Evolutionary conservation across 2,113 vertebrate species (phyloP), one percentile per base, ranked within the genome.

Genomic region (Misgurnus mizolepis): DNA sequence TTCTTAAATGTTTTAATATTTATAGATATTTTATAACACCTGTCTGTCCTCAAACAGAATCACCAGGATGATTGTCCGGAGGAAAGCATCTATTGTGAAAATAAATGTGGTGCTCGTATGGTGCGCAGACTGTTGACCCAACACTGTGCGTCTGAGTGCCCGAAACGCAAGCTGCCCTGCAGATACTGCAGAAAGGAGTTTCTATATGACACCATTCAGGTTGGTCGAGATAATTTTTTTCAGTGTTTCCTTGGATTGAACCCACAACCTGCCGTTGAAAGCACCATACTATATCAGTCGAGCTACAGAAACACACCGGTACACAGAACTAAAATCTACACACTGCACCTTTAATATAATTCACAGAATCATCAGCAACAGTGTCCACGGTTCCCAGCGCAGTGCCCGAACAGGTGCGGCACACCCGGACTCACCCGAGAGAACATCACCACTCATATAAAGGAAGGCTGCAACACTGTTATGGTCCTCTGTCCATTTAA

Each of bases 21-120:
- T 17, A 56, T 56, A 2, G 4, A 56, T 56, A 53, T 17, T 76
- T 10, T 7, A 6, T 41, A 0, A 45, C 45, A 12, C 8, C 15
- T 79, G 22, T 0, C 0, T 1, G 7, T 50, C 82, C 7, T 53
- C 67, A 12, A 55, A 55, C 90, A 98, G 98, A 93, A 94, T 90
- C 98, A 99, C 86, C 95, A 98, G 89, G 98, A 95, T 0, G 89
- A 93, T 82, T 99, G 98, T 89, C 98, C 98, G 47, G 96, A 99
- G 88, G 97, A 99, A 91, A 98, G 96, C 0, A 94, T 98, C 67
- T 99, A 99, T 94, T 99, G 98, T 53, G 98, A 99, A 93, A 98
- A 98, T 90, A 99, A 99, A 90, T 99, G 97, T 0, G 98, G 97
- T 5, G 96, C 96, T 3, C 94, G 98, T 76, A 97, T 99, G 96